These are phyloP conservation scores for Smithornis capensis DNA, from an alignment of 2,113 vertebrate species.

Conservation along the genomic window DNA sequence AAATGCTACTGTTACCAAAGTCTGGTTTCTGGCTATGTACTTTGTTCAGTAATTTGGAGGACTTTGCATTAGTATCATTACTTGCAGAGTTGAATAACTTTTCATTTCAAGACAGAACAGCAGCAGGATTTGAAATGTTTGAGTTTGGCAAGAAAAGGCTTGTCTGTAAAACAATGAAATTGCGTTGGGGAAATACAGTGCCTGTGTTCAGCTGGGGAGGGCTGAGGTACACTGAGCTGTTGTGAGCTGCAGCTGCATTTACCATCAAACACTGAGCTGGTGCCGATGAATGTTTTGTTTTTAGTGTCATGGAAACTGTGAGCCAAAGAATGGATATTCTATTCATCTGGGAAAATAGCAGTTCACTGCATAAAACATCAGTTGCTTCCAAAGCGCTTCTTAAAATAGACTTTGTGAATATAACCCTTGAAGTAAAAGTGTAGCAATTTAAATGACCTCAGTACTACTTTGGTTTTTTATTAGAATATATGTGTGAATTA, in stretches of 20 bases:
- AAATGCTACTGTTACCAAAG: neutral
- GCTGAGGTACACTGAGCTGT: constrained; percentile 67
- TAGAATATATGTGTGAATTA: neutral
- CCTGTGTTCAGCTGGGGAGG: constrained; percentile 53
- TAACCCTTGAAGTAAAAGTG: constrained; percentile 62
- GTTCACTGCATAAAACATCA: constrained; percentile 75
- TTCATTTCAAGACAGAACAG: constrained; percentile 14
- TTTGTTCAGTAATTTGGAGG: neutral
- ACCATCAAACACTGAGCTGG: constrained; percentile 73
- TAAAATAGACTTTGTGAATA: constrained; percentile 74
- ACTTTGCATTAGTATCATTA: neutral
- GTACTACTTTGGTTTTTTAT: neutral
- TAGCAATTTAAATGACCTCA: constrained; percentile 46
- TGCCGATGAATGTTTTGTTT: constrained; percentile 80
- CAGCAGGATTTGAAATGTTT: constrained; percentile 43
- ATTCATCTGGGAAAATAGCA: constrained; percentile 79
- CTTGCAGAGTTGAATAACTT: constrained; percentile 33
- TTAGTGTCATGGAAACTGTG: constrained; percentile 83
- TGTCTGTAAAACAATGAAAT: constrained; percentile 64
- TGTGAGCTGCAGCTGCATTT: constrained; percentile 78
- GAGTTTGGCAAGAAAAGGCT: constrained; percentile 29
- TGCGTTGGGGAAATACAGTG: constrained; percentile 67
- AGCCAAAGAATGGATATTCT: constrained; percentile 78
- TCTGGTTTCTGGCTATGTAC: neutral
- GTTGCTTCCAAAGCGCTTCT: constrained; percentile 70